A percentile compares a stretch with the other conserved stretches of the same genome.
phyloP scores from a whole-genome alignment of 2,888 invertebrate genomes.

The Tenthredo scrophulariae region DNA sequence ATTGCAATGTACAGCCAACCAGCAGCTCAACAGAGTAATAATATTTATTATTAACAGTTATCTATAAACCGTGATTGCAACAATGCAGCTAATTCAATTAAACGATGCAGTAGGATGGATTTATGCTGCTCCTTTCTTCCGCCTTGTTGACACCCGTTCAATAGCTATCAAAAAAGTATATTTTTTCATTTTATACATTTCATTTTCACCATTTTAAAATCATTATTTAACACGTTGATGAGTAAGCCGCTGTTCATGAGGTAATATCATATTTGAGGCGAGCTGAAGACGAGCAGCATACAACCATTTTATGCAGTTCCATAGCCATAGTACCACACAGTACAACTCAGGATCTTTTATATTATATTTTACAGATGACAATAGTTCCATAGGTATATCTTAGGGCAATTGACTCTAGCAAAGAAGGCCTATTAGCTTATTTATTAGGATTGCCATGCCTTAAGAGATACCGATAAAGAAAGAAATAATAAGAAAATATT shows the following conservation, averaged over 20 bases:
- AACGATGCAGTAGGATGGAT: slow-evolving; percentile 62
- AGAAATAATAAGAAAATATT: slow-evolving; percentile 36
- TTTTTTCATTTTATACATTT: neutral
- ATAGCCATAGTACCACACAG: slow-evolving; percentile 78
- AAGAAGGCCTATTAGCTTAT: slow-evolving; percentile 41
- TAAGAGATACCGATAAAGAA: slow-evolving; percentile 58
- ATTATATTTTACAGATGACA: slow-evolving; percentile 79
- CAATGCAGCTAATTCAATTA: slow-evolving; percentile 75
- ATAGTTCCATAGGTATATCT: slow-evolving; percentile 75
- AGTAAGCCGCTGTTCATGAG: neutral
- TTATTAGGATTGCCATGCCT: slow-evolving; percentile 61
- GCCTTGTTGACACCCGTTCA: neutral
- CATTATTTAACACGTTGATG: neutral
- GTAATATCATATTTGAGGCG: neutral
- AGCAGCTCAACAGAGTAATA: slow-evolving; percentile 74
- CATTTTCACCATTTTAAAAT: neutral
- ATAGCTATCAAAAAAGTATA: neutral
- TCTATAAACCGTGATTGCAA: slow-evolving; percentile 76
- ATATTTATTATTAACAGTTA: slow-evolving; percentile 76
- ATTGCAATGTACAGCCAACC: slow-evolving; percentile 76
- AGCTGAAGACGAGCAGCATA: slow-evolving; percentile 60
- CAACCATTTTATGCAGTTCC: slow-evolving; percentile 70
- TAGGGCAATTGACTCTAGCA: slow-evolving; percentile 48
- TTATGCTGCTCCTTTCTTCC: neutral
- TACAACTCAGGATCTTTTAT: slow-evolving; percentile 79